Evolutionary conservation across 2,113 vertebrate genomes (phyloP), one percentile per base, ranked within the genome.

Genomic region (Odocoileus hemionus): DNA sequence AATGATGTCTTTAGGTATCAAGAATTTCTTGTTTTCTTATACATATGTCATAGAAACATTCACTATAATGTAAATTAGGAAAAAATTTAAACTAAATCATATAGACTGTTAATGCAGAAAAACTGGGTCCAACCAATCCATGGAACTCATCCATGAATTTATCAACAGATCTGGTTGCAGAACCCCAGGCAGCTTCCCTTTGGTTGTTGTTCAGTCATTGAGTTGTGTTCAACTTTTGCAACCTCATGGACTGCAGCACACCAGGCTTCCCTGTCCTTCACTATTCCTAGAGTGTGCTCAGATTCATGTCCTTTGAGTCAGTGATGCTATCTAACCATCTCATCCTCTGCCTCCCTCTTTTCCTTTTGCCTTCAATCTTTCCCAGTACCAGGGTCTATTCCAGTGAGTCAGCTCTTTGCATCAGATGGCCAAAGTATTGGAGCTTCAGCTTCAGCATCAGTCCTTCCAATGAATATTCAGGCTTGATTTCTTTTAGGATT

Each of bases 11-110:
- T 93, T 64, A 43, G 39, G 16, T 47, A 26, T 67, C 58, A 94
- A 83, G 45, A 97, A 89, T 94, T 92, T 93, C 30, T 90, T 79
- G 8, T 60, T 30, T 82, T 96, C 70, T 93, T 36, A 14, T 23
- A 21, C 17, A 3, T 78, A 30, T 76, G 6, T 54, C 67, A 28
- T 78, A 4, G 43, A 60, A 86, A 92, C 70, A 76, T 17, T 85
- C 78, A 89, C 47, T 82, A 79, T 33, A 89, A 33, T 64, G 3
- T 78, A 91, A 95, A 60, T 15, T 54, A 64, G 19, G 45, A 78
- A 80, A 67, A 8, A 43, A 45, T 19, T 30, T 70, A 28, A 86
- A 47, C 7, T 7, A 45, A 14, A 43, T 28, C 28, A 94, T 64
- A n/a, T 30, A n/a, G 26, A 87, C 78, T 93, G 10, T 87, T 83